Conservation (phyloP, 2,888 invertebrate species). For the Cheilosia soror region DNA sequence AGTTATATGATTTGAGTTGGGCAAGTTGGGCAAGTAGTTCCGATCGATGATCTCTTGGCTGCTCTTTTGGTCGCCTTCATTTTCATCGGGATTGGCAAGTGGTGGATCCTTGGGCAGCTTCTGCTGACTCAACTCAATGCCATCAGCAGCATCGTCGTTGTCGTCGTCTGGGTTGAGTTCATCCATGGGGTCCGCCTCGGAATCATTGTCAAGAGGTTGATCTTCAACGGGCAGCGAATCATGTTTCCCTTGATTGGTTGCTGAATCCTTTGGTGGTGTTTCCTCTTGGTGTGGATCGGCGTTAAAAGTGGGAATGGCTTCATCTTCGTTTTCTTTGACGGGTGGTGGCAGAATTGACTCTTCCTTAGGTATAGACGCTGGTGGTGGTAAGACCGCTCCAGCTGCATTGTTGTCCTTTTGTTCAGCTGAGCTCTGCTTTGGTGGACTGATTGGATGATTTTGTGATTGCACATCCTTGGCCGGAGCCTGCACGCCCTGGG, state of each 20-base stretch:
- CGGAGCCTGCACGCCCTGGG: not conserved
- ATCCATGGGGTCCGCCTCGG: constrained; percentile 30
- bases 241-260: constrained; percentile 16
- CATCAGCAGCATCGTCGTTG: constrained; percentile 13
- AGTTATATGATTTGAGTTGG: constrained; percentile 3
- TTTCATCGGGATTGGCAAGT: constrained; percentile 31
- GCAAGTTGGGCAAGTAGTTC: constrained; percentile 14
- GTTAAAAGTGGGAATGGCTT: not conserved
- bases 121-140: not conserved
- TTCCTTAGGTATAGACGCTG: not conserved
- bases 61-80: constrained; percentile 37
- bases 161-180: constrained; percentile 22
- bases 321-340: not conserved
- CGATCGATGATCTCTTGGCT: constrained; percentile 40
- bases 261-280: not conserved
- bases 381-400: not conserved
- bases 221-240: constrained; percentile 35
- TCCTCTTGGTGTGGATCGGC: constrained; percentile 2
- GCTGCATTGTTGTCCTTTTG: not conserved
- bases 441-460: not conserved
- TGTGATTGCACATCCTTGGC: not conserved
- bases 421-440: not conserved
- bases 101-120: constrained; percentile 11
- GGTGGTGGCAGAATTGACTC: not conserved
- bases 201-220: constrained; percentile 25